phyloP scores from a whole-genome alignment of 1,140 invertebrate genomes.

The Cydia amplana region DNA sequence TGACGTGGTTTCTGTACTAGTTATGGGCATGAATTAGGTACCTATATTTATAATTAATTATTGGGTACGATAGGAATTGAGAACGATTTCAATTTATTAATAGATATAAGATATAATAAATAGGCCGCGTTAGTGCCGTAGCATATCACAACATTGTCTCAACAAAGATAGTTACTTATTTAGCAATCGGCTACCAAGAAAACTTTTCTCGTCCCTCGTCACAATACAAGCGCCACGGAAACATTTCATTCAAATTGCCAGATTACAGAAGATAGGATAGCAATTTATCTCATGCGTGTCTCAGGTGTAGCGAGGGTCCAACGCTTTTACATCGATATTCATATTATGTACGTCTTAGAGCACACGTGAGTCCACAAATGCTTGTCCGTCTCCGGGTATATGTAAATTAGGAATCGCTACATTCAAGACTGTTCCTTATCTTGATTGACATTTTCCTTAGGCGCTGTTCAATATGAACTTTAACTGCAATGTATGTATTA shows the following conservation, averaged over 20 bases:
- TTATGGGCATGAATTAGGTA: no score
- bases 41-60: no score
- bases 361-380: conserved; percentile 25
- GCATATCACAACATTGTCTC: no score
- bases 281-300: conserved; percentile 30
- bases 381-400: background rate
- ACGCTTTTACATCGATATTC: conserved; percentile 21
- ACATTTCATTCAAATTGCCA: conserved; percentile 17
- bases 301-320: conserved; percentile 24
- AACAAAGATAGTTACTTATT: background rate
- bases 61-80: no score
- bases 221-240: conserved; percentile 11
- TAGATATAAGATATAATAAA: no score
- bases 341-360: conserved; percentile 11
- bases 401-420: background rate
- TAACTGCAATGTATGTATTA: background rate
- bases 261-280: conserved; percentile 26
- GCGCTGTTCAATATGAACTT: background rate
- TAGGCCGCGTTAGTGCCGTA: no score
- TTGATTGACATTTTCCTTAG: background rate
- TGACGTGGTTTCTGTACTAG: no score
- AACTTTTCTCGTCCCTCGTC: conserved; percentile 8
- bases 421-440: background rate
- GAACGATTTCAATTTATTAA: no score
- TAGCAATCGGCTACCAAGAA: background rate